Conservation (phyloP, 2,113 vertebrate species). For the Phyllopteryx taeniolatus region DNA sequence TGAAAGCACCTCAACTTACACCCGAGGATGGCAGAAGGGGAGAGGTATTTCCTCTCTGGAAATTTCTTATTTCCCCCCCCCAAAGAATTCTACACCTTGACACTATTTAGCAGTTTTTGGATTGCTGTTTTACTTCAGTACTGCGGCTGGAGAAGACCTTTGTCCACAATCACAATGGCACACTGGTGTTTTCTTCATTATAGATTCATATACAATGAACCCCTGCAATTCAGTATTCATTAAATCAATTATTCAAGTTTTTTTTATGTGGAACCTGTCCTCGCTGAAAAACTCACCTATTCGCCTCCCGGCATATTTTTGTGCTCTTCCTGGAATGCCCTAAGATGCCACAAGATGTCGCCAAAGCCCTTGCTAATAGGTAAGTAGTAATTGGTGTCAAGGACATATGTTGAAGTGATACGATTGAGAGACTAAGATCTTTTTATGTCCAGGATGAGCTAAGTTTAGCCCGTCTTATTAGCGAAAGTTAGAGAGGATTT, state of each 20-base stretch:
- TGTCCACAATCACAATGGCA: constrained; percentile 2
- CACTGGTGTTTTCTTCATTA: constrained; percentile 45
- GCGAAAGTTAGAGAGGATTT: too few relatives aligned
- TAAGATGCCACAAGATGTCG: too few relatives aligned
- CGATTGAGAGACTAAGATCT: too few relatives aligned
- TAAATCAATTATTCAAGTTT: background rate
- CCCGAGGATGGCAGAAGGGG: constrained; percentile 38
- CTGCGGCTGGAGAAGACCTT: constrained; percentile 11
- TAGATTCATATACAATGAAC: constrained; percentile 8
- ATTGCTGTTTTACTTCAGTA: constrained; percentile 29
- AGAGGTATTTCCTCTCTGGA: constrained; percentile 50
- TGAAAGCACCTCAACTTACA: constrained; percentile 61
- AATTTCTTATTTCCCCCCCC: constrained; percentile 5
- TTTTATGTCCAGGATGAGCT: too few relatives aligned
- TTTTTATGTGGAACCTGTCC: background rate
- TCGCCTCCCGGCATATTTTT: background rate
- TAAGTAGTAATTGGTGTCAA: too few relatives aligned
- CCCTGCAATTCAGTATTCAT: background rate
- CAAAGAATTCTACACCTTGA: constrained; percentile 56
- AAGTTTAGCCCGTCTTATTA: too few relatives aligned
- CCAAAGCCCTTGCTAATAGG: too few relatives aligned
- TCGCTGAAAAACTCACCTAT: background rate
- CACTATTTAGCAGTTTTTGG: constrained; percentile 58
- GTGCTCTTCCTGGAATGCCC: too few relatives aligned
- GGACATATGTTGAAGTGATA: too few relatives aligned